A percentile compares a stretch with the other conserved stretches of the same genome.
Conservation (phyloP, 1,140 invertebrate species). For the Drosophila mayri region DNA sequence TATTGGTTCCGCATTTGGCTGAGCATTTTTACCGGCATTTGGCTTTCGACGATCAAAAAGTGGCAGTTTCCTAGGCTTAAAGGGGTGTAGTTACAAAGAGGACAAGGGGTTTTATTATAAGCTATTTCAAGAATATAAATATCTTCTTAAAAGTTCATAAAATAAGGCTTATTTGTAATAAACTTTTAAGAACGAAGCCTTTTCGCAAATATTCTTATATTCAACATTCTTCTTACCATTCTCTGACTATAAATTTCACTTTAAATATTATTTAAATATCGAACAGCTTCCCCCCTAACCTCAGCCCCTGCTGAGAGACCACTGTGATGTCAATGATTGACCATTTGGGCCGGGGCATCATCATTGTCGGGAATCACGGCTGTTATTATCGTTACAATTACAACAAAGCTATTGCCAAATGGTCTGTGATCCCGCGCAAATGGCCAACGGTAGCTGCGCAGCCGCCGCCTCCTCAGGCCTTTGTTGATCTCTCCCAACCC, state of each 20-base stretch:
- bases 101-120: neutral
- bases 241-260: neutral
- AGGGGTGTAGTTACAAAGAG: neutral
- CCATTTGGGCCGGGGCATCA: conserved; percentile 20
- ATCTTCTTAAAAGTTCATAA: neutral
- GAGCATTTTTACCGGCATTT: conserved; percentile 49
- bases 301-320: neutral
- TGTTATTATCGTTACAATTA: conserved; percentile 73
- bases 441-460: conserved; percentile 42
- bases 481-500: conserved; percentile 24
- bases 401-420: conserved; percentile 67
- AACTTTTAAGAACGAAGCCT: neutral
- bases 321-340: conserved; percentile 42
- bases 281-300: neutral
- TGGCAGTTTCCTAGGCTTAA: conserved; percentile 35
- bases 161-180: neutral
- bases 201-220: neutral
- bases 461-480: conserved; percentile 26
- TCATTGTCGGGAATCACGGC: conserved; percentile 42
- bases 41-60: conserved; percentile 44
- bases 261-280: neutral
- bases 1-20: conserved; percentile 52
- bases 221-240: neutral
- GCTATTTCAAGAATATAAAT: neutral
- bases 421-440: conserved; percentile 51